phyloP scores from a whole-genome alignment of 2,797 vertebrate genomes.

The Muscicapa striata region DNA sequence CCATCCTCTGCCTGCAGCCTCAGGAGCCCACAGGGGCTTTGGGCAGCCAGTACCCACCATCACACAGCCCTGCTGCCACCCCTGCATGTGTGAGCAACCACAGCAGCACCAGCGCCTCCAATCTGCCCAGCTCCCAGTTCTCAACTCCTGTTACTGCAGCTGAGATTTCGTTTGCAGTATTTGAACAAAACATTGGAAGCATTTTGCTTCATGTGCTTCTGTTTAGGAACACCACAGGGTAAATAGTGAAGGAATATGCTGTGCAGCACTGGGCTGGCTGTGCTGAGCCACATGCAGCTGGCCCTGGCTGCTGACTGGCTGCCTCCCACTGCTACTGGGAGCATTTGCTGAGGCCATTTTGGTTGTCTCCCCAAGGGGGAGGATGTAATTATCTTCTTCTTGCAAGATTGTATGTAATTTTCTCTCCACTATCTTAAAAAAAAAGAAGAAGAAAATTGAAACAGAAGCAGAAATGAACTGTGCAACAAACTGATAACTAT shows the following conservation, averaged over 20 bases:
- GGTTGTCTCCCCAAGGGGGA: background rate
- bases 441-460: background rate
- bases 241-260: background rate
- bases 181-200: background rate
- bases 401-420: conserved; percentile 20
- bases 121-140: background rate
- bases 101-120: accelerated
- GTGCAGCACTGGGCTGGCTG: background rate
- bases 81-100: accelerated
- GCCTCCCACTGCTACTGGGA: background rate
- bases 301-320: background rate
- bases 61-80: background rate
- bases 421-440: background rate
- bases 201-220: background rate
- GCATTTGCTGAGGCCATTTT: background rate
- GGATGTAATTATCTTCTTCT: conserved; percentile 36
- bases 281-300: background rate
- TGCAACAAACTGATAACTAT: background rate
- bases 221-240: background rate
- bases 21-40: accelerated
- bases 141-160: background rate
- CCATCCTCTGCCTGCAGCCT: background rate
- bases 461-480: background rate
- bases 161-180: background rate
- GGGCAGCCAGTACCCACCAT: background rate